phyloP scores from a whole-genome alignment of 2,888 invertebrate genomes.

The Galerucella calmariensis region DNA sequence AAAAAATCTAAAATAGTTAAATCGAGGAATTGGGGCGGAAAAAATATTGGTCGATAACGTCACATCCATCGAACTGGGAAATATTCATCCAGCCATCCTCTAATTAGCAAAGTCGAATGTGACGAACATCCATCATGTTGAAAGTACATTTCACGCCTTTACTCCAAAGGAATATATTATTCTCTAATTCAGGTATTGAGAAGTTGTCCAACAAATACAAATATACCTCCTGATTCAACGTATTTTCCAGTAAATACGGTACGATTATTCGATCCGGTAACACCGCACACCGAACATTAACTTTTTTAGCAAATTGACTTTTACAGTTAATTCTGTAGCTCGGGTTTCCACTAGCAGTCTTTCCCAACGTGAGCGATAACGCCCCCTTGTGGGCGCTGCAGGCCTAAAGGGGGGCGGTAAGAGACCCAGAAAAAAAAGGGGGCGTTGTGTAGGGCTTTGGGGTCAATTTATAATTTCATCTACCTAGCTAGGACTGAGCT shows the following conservation, averaged over 20 bases:
- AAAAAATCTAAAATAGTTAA: background rate
- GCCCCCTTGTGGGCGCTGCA: too few species aligned
- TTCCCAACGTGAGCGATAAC: too few species aligned
- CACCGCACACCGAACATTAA: background rate
- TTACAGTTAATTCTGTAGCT: too few species aligned
- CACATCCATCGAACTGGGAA: background rate
- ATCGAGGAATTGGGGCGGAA: background rate
- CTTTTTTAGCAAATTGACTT: too few species aligned
- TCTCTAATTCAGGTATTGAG: slow-evolving; percentile 7
- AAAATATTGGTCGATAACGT: background rate
- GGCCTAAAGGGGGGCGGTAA: too few species aligned
- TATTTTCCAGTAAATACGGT: background rate
- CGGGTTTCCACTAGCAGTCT: too few species aligned
- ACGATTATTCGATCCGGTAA: background rate
- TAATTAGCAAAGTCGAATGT: background rate
- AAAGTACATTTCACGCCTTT: slow-evolving; percentile 2
- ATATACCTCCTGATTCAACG: background rate
- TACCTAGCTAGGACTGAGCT: too few species aligned
- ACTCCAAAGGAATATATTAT: too few species aligned
- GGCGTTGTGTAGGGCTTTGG: too few species aligned
- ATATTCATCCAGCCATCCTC: slow-evolving; percentile 12
- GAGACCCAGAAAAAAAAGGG: too few species aligned
- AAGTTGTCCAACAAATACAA: background rate
- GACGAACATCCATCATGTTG: background rate
- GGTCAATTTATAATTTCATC: too few species aligned